These are phyloP conservation scores for Neoaliturus tenellus DNA, from an alignment of 2,888 invertebrate species.

Conservation along the genomic window DNA sequence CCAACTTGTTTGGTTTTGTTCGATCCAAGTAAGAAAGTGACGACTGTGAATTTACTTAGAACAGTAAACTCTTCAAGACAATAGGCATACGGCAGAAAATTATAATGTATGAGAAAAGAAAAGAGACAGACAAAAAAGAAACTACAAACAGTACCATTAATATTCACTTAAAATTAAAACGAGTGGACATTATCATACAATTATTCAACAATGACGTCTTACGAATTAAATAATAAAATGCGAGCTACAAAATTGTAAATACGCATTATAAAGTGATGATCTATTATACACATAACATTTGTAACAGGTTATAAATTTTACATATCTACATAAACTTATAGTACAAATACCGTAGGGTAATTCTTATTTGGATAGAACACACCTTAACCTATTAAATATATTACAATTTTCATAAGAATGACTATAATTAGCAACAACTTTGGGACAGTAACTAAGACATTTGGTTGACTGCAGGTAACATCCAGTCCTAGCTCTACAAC, in stretches of 20 bases:
- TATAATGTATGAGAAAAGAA: neutral
- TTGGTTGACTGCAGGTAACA: conserved; percentile 46
- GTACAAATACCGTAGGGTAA: conserved; percentile 42
- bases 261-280: conserved; percentile 36
- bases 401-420: conserved; percentile 48
- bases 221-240: conserved; percentile 47
- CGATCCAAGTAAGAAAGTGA: conserved; percentile 40
- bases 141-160: neutral
- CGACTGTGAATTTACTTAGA: conserved; percentile 50
- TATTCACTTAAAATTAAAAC: conserved; percentile 31
- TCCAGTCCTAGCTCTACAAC: conserved; percentile 30
- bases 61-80: conserved; percentile 37
- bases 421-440: conserved; percentile 51
- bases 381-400: conserved; percentile 28
- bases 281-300: conserved; percentile 45
- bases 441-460: conserved; percentile 53
- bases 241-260: conserved; percentile 46
- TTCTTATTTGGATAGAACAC: conserved; percentile 40
- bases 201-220: conserved; percentile 37
- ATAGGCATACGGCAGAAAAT: neutral
- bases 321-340: conserved; percentile 47
- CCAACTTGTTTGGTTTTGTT: conserved; percentile 37
- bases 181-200: neutral
- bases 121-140: conserved; percentile 28
- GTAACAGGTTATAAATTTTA: conserved; percentile 42